Conservation (phyloP, 2,888 invertebrate genomes). For the Drosophila rubida region DNA sequence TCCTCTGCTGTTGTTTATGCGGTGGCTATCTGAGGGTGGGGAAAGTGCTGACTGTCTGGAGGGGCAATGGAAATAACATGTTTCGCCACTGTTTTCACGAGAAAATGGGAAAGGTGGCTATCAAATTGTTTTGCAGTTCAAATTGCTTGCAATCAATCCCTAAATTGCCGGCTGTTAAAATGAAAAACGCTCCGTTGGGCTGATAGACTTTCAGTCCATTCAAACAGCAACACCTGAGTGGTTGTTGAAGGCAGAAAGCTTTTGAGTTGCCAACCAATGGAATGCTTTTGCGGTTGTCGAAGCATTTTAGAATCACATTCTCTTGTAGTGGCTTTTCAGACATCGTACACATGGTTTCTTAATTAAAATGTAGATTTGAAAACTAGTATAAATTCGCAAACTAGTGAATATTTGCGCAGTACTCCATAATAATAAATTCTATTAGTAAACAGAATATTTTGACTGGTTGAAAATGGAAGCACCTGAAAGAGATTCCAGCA, state of each 20-base stretch:
- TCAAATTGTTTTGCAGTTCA: conserved; percentile 69
- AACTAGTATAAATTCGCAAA: too few species aligned
- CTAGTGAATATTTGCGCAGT: too few species aligned
- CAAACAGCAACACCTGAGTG: conserved; percentile 22
- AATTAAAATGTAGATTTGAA: not conserved
- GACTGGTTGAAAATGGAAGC: not conserved
- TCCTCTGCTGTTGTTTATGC: not conserved
- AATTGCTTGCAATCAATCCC: conserved; percentile 66
- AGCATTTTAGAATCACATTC: conserved; percentile 7
- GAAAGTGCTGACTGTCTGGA: conserved; percentile 1
- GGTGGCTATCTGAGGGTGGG: conserved; percentile 1
- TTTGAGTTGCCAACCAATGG: conserved; percentile 1
- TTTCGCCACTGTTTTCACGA: conserved; percentile 21
- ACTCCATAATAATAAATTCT: too few species aligned
- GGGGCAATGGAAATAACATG: conserved; percentile 31
- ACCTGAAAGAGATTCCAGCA: conserved; percentile 3
- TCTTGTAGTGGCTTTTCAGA: conserved; percentile 7
- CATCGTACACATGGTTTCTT: conserved; percentile 1
- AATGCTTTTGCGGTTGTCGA: conserved; percentile 22
- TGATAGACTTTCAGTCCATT: conserved; percentile 39
- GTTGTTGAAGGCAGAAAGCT: not conserved
- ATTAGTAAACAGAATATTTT: not conserved
- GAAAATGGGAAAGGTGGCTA: not conserved
- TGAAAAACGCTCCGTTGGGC: conserved; percentile 61
- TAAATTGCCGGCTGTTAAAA: conserved; percentile 70